A percentile compares a stretch with the other conserved stretches of the same genome.
Conservation (phyloP, 2,888 invertebrate species). For the Byasa hedistus region DNA sequence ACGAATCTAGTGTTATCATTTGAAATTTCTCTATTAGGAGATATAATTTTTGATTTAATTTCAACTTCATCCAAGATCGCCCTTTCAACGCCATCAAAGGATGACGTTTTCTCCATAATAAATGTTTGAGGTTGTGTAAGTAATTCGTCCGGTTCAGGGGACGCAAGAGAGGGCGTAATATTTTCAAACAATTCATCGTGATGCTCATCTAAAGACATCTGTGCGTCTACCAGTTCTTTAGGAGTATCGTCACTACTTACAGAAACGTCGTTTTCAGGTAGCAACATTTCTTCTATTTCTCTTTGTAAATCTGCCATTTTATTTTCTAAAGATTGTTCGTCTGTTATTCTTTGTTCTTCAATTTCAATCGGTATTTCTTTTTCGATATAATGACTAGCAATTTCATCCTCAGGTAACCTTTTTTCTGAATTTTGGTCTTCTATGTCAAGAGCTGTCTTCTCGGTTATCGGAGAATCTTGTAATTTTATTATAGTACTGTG, state of each 20-base stretch:
- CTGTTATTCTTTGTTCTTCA: slow-evolving; percentile 48
- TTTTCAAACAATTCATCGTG: slow-evolving; percentile 59
- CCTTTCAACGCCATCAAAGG: not conserved
- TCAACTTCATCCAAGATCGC: not conserved
- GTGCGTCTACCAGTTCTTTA: slow-evolving; percentile 55
- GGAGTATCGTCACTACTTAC: slow-evolving; percentile 58
- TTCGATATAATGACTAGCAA: slow-evolving; percentile 34
- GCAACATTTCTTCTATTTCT: slow-evolving; percentile 73
- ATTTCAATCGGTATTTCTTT: slow-evolving; percentile 24
- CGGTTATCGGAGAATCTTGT: slow-evolving; percentile 15
- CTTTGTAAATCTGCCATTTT: slow-evolving; percentile 75
- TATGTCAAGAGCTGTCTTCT: not conserved
- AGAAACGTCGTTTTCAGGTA: slow-evolving; percentile 72
- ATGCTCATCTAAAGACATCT: slow-evolving; percentile 50
- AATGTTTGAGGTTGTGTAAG: slow-evolving; percentile 31
- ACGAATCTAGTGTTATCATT: not conserved
- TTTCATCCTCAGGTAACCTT: slow-evolving; percentile 34
- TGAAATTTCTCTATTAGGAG: not conserved
- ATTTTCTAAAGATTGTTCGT: slow-evolving; percentile 67
- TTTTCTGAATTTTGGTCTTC: slow-evolving; percentile 25
- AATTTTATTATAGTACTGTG: slow-evolving; percentile 16
- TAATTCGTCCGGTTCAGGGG: slow-evolving; percentile 57
- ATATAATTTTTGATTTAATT: not conserved
- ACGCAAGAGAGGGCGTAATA: slow-evolving; percentile 58
- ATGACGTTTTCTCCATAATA: slow-evolving; percentile 12